Conservation (phyloP, 2,888 invertebrate genomes). For the Morpho achilles region DNA sequence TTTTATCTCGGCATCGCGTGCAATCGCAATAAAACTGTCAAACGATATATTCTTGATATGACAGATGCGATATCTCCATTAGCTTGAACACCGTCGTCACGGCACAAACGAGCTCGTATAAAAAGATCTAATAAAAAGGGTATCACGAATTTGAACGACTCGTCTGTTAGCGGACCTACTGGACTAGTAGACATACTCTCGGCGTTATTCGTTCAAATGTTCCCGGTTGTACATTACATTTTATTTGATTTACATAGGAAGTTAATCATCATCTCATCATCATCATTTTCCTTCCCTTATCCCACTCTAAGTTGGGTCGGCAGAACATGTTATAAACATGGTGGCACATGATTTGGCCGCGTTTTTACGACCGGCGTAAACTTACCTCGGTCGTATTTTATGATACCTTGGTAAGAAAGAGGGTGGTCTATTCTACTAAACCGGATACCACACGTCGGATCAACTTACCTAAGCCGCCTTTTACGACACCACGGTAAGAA, state of each 20-base stretch:
- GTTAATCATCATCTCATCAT: no score
- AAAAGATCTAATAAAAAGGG: conserved; percentile 50
- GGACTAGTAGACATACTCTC: conserved; percentile 1
- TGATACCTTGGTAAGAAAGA: no score
- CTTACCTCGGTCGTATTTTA: no score
- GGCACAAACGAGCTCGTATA: conserved; percentile 47
- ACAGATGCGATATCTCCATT: conserved; percentile 72
- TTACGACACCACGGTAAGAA: no score
- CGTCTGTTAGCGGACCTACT: conserved; percentile 34
- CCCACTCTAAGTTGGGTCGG: no score
- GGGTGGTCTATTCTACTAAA: no score
- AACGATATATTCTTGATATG: conserved; percentile 63
- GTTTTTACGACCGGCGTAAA: no score
- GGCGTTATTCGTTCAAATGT: background rate
- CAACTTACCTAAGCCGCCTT: no score
- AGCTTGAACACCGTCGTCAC: conserved; percentile 59
- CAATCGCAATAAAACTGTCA: conserved; percentile 71
- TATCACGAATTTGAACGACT: conserved; percentile 53
- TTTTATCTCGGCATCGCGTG: conserved; percentile 55
- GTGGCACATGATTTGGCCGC: no score
- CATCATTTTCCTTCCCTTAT: no score
- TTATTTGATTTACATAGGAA: background rate
- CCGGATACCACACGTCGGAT: no score
- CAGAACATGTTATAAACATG: no score
- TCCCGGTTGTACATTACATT: background rate